A percentile compares a stretch with the other conserved stretches of the same genome.
Evolutionary conservation across 2,113 vertebrate species (phyloP).

Genomic region (Silurus asotus): DNA sequence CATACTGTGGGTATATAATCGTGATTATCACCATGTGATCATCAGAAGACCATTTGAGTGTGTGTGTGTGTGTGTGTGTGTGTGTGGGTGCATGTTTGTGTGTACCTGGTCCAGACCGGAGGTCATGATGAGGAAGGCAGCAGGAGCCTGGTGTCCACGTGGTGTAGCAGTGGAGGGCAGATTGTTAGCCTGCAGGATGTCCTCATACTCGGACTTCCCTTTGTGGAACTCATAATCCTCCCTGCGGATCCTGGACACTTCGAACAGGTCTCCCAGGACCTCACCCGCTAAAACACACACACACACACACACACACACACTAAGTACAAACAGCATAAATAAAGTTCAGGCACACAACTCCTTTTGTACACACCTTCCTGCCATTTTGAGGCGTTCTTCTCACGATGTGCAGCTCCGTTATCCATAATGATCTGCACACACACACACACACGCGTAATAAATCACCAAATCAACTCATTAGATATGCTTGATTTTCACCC

Average conservation of each 20-base stretch:
- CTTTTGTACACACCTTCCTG: constrained; percentile 70
- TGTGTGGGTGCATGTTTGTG: neutral
- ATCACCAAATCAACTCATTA: neutral
- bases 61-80: constrained; percentile 2
- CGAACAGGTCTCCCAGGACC: constrained; percentile 74
- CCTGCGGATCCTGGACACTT: constrained; percentile 76
- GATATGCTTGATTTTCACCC: neutral
- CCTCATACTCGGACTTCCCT: constrained; percentile 80
- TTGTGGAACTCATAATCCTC: constrained; percentile 81
- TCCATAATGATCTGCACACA: constrained; percentile 77
- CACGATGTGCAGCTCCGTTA: constrained; percentile 72
- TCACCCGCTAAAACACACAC: constrained; percentile 70
- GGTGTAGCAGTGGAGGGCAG: constrained; percentile 74
- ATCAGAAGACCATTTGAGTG: neutral
- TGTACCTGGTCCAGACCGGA: constrained; percentile 77
- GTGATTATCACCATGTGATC: neutral
- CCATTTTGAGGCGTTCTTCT: constrained; percentile 66
- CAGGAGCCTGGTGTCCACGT: constrained; percentile 77
- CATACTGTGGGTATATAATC: constrained; percentile 60
- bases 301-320: neutral
- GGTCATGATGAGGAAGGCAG: constrained; percentile 81
- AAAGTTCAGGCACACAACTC: neutral
- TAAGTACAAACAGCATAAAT: neutral
- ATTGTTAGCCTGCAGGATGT: constrained; percentile 78
- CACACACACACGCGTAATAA: neutral